Conservation (phyloP, 1,140 invertebrate species). For the Centruroides vittatus region DNA sequence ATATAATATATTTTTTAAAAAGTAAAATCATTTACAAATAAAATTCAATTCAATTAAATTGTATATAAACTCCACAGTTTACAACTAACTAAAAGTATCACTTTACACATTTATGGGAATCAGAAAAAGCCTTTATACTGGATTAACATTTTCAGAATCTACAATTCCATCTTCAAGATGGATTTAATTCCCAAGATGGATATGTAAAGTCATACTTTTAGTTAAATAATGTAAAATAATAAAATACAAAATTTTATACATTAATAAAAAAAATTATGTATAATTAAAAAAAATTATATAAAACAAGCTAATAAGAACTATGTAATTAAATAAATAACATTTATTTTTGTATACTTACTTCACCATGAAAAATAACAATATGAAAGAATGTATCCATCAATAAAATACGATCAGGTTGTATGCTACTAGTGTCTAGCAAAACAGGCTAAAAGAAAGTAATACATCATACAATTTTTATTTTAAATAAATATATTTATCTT, state of each 20-base stretch:
- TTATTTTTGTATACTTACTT: slow-evolving; percentile 41
- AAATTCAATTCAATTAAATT: too few species aligned
- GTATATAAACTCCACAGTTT: too few species aligned
- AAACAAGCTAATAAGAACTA: neutral
- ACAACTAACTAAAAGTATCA: too few species aligned
- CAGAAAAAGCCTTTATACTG: too few species aligned
- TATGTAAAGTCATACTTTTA: slow-evolving; percentile 4
- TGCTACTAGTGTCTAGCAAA: slow-evolving; percentile 89
- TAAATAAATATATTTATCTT: neutral
- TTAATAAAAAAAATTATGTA: too few species aligned
- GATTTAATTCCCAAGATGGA: too few species aligned
- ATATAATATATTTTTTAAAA: too few species aligned
- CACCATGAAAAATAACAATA: slow-evolving; percentile 98
- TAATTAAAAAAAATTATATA: neutral
- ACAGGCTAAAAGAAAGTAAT: slow-evolving; percentile 54
- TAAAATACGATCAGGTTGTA: slow-evolving; percentile 91
- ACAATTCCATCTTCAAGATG: neutral
- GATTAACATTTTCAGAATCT: too few species aligned
- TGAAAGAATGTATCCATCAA: slow-evolving; percentile 99
- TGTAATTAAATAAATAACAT: neutral
- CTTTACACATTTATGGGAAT: too few species aligned
- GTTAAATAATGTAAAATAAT: slow-evolving; percentile 2
- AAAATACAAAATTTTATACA: too few species aligned
- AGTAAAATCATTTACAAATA: too few species aligned
- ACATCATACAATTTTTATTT: neutral